Conservation (phyloP, 2,888 invertebrate genomes). For the Dysmachus trigonus region DNA sequence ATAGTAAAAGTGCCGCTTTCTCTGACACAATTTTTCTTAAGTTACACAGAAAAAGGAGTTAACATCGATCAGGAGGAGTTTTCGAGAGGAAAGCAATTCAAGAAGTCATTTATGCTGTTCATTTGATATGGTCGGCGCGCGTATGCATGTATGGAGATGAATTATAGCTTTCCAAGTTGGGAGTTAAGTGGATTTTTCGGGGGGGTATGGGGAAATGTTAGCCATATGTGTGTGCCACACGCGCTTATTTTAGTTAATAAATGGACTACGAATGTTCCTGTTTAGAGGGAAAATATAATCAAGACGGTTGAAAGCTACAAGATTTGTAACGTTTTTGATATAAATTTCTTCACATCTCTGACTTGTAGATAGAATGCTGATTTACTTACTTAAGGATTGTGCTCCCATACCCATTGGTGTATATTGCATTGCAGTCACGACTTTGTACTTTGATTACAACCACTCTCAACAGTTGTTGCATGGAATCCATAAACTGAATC, state of each 20-base stretch:
- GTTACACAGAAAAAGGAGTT: constrained; percentile 8
- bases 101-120: neutral
- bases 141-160: neutral
- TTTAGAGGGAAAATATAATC: neutral
- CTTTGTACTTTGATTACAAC: no score
- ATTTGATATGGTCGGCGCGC: neutral
- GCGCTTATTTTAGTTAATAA: no score
- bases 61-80: constrained; percentile 21
- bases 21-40: constrained; percentile 1
- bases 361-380: no score
- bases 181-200: neutral
- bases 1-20: neutral
- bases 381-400: no score
- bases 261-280: no score
- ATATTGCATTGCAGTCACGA: no score
- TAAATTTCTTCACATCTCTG: no score
- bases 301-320: neutral
- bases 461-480: no score
- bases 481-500: no score
- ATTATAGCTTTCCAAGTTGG: neutral
- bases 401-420: no score
- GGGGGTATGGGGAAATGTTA: neutral
- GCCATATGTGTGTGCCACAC: neutral
- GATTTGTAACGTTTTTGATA: no score
- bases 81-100: neutral